Evolutionary conservation across 1,140 invertebrate genomes (phyloP), one percentile per base, ranked within the genome.

Genomic region (Drosophila jambulina): DNA sequence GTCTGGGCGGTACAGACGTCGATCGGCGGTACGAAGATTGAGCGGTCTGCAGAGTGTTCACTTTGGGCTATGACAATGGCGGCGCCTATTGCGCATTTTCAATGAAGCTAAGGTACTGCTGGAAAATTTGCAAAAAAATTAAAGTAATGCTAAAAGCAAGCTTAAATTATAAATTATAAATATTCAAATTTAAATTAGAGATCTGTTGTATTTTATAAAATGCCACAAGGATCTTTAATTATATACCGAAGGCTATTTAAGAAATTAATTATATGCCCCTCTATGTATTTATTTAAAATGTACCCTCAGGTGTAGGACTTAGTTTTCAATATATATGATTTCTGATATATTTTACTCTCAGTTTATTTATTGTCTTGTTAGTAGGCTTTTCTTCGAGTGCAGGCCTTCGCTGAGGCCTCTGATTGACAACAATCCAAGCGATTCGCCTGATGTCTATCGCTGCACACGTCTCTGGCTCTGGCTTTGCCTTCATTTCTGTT

Each of bases 391-490:
- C 25, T 34, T 40, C 3, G 4, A 78, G 58, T 78, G 75, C 40
- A 60, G 34, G 19, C 34, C 57, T 69, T 42, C 23, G 27, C 53
- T 58, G 43, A 78, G 53, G 36, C 53, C 49, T 58, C 46, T 88
- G 84, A 90, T 88, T 88, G 84, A 90, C 84, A 88, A 80, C 76
- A 45, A 72, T 59, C 56, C 61, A 23, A 76, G 69, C 69, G 78
- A 82, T 64, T 60, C 71, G 51, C 51, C 57, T 51, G 83, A 87
- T 87, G 61, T 32, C 68, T 78, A 87, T 87, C 84, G 64, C 57
- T 61, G 84, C 80, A 83, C 84, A 86, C 80, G 83, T 86, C 75
- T 86, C 76, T 65, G 51, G 27, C 62, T 56, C 43, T 51, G 62
- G 38, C 62, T 58, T 21, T 67, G 36, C 32, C 51, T 54, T 54